These are phyloP conservation scores for Julus scanicus DNA, from an alignment of 2,888 invertebrate genomes.

Conservation along the genomic window DNA sequence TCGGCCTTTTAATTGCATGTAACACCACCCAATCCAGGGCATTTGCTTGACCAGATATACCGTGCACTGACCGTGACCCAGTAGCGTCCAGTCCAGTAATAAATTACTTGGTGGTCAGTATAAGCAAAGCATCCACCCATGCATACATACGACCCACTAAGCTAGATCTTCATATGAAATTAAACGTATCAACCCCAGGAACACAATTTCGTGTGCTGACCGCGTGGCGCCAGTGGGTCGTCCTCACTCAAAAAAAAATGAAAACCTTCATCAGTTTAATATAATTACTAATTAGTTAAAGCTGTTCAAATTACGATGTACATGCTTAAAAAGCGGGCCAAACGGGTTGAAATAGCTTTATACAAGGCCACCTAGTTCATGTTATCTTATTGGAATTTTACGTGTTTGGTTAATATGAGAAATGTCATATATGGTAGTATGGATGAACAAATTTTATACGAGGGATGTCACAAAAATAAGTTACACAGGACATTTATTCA, in stretches of 20 bases:
- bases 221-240: neutral
- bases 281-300: neutral
- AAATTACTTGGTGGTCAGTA: neutral
- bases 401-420: no score
- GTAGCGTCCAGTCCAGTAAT: neutral
- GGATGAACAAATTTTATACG: no score
- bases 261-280: neutral
- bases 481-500: no score
- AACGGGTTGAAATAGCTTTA: neutral
- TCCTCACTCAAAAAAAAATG: neutral
- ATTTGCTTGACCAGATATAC: neutral
- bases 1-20: neutral
- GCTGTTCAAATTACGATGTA: neutral
- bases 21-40: neutral
- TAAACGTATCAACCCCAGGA: neutral
- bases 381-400: neutral
- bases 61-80: slow-evolving; percentile 19
- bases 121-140: neutral
- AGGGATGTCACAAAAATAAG: no score
- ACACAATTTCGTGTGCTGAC: neutral
- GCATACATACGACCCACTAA: neutral
- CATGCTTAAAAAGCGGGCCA: neutral
- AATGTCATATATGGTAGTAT: no score
- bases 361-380: neutral
- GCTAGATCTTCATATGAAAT: neutral